phyloP scores from a whole-genome alignment of 2,113 vertebrate genomes.

The Vombatus ursinus region DNA sequence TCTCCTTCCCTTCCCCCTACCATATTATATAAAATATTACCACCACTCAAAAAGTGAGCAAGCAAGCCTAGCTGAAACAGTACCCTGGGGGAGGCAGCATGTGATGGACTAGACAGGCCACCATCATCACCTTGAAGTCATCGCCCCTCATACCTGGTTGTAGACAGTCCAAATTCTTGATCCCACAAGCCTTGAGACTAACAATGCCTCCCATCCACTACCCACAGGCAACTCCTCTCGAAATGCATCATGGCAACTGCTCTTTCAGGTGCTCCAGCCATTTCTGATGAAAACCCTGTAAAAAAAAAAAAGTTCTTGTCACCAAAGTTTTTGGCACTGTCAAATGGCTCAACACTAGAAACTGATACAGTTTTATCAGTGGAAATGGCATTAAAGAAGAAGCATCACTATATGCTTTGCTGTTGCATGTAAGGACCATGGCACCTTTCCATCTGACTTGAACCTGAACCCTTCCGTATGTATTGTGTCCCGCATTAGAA shows the following conservation, averaged over 20 bases:
- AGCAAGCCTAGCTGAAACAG: background rate
- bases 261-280: background rate
- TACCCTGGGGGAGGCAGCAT: background rate
- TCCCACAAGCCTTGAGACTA: background rate
- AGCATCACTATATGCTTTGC: background rate
- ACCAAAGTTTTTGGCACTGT: background rate
- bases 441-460: background rate
- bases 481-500: background rate
- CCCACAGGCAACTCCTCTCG: background rate
- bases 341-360: background rate
- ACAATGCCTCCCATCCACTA: background rate
- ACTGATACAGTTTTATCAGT: background rate
- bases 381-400: background rate
- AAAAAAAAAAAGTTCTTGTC: background rate
- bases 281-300: background rate
- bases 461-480: background rate
- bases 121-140: background rate
- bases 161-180: background rate
- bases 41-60: background rate
- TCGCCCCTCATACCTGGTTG: background rate
- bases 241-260: background rate
- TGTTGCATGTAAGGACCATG: background rate
- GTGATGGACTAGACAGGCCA: background rate
- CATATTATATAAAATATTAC: slow-evolving; percentile 19
- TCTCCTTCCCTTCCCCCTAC: background rate